phyloP scores from a whole-genome alignment of 2,797 vertebrate genomes.

The Coreius guichenoti region DNA sequence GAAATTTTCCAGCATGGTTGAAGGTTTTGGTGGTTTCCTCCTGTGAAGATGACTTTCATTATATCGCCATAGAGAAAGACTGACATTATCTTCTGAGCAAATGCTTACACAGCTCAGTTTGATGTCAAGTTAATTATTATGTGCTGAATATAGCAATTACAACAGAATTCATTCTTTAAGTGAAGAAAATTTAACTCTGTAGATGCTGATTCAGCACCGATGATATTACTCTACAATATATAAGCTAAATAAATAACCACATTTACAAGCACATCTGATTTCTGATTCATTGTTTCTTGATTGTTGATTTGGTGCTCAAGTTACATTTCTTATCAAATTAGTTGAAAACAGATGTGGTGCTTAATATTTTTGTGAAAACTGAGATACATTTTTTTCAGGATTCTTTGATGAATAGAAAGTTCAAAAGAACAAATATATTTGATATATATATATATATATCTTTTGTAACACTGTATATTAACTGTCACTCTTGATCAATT shows the following conservation, averaged over 20 bases:
- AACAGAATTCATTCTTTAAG: background rate
- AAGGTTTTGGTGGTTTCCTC: constrained; percentile 17
- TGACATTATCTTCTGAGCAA: background rate
- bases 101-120: background rate
- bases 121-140: constrained; percentile 34
- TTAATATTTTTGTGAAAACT: too few species aligned
- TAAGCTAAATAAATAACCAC: background rate
- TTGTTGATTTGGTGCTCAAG: background rate
- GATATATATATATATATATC: background rate
- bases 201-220: background rate
- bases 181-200: background rate
- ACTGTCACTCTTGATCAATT: background rate
- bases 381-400: too few species aligned
- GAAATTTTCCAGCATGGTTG: background rate
- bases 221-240: background rate
- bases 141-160: constrained; percentile 30
- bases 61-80: background rate
- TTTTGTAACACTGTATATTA: background rate
- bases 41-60: constrained; percentile 25
- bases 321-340: too few species aligned
- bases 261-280: background rate
- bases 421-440: background rate
- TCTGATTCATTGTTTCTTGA: background rate
- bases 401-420: too few species aligned
- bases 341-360: too few species aligned